Percentiles rank a stretch among this genome's conserved stretches.
Evolutionary conservation across 2,888 invertebrate genomes (phyloP).

Genomic region (Nomada hirtipes): DNA sequence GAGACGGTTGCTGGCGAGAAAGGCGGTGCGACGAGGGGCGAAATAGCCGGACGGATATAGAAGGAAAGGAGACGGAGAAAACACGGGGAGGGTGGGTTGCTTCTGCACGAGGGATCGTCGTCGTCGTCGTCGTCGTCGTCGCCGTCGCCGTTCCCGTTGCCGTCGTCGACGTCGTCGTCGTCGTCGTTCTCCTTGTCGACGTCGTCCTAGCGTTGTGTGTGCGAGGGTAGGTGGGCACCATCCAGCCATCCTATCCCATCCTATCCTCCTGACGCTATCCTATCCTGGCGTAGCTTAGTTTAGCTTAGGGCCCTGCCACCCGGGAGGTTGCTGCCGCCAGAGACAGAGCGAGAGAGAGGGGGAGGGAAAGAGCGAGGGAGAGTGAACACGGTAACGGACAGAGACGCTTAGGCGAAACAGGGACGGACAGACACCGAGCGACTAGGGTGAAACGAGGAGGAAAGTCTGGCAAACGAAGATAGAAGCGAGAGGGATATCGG

Average conservation of each 20-base stretch:
- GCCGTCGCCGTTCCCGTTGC: conserved; percentile 41
- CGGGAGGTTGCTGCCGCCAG: conserved; percentile 62
- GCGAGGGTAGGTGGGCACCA: conserved; percentile 71
- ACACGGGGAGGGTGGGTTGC: conserved; percentile 61
- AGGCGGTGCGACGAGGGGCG: conserved; percentile 58
- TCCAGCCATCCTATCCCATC: conserved; percentile 74
- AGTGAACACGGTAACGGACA: conserved; percentile 38
- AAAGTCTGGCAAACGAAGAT: conserved; percentile 46
- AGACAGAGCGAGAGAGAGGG: conserved; percentile 34
- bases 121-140: conserved; percentile 53
- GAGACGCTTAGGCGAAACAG: conserved; percentile 34
- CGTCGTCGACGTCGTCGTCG: conserved; percentile 44
- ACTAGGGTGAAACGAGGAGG: conserved; percentile 31
- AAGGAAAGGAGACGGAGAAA: conserved; percentile 62
- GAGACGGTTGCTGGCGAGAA: conserved; percentile 46
- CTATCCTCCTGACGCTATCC: conserved; percentile 75
- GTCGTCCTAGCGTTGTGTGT: conserved; percentile 59
- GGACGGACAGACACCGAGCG: conserved; percentile 14
- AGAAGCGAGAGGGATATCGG: conserved; percentile 5
- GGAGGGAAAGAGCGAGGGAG: conserved; percentile 19
- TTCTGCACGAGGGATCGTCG: conserved; percentile 71
- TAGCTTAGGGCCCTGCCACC: conserved; percentile 78
- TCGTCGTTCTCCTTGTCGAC: conserved; percentile 46
- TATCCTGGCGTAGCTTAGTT: conserved; percentile 80
- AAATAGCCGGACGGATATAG: conserved; percentile 44